Conservation (phyloP, 2,888 invertebrate species). For the Lepidocyrtoides sp. region DNA sequence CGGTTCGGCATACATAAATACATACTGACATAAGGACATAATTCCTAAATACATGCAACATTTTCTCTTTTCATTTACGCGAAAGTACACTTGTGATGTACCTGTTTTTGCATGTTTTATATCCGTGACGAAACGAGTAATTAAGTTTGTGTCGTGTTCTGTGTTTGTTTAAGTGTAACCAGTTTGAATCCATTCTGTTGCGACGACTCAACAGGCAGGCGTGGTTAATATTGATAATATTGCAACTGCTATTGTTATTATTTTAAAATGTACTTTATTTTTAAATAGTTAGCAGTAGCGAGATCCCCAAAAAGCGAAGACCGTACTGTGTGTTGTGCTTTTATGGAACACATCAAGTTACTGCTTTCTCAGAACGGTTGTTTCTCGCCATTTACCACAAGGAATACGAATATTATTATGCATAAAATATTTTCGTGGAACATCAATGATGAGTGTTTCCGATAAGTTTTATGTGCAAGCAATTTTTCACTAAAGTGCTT, state of each 20-base stretch:
- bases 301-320: background rate
- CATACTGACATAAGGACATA: background rate
- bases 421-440: background rate
- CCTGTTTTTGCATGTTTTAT: conserved; percentile 74
- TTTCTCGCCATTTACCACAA: conserved; percentile 33
- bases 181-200: conserved; percentile 12
- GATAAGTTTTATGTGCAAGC: conserved; percentile 22
- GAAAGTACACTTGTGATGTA: conserved; percentile 41
- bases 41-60: background rate
- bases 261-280: conserved; percentile 26
- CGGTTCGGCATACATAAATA: background rate
- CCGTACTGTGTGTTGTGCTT: background rate
- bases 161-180: conserved; percentile 75
- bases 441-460: conserved; percentile 40
- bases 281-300: background rate
- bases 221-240: background rate
- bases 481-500: conserved; percentile 41
- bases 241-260: conserved; percentile 19
- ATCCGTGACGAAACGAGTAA: conserved; percentile 77
- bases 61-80: conserved; percentile 15
- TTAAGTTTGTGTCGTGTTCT: conserved; percentile 75
- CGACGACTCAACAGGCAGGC: conserved; percentile 5
- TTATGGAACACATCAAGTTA: background rate
- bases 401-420: background rate
- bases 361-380: background rate